These are phyloP conservation scores for Trichopoda pennipes DNA, from an alignment of 2,888 invertebrate species.

Conservation along the genomic window DNA sequence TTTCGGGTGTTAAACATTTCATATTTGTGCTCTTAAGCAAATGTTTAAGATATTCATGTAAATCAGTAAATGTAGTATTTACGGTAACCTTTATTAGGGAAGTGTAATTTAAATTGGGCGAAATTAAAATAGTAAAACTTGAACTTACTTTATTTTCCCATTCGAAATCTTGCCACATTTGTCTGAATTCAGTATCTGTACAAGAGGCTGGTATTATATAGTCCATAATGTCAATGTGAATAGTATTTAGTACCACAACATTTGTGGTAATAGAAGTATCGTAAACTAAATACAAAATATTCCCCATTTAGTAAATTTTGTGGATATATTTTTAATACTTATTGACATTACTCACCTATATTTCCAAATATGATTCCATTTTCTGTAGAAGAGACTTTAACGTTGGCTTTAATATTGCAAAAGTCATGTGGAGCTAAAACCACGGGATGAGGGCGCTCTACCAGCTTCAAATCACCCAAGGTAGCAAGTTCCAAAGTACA, in stretches of 20 bases:
- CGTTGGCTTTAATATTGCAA: constrained; percentile 98
- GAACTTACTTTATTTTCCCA: constrained; percentile 97
- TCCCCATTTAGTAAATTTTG: background rate
- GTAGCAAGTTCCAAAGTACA: constrained; percentile 98
- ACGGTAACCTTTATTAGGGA: constrained; percentile 83
- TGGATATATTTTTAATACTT: background rate
- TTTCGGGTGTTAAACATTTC: constrained; percentile 99
- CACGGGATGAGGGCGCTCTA: constrained; percentile 97
- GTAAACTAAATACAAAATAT: constrained; percentile 86
- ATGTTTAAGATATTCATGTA: constrained; percentile 95
- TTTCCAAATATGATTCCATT: constrained; percentile 99
- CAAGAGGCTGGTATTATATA: constrained; percentile 97
- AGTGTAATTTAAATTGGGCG: background rate
- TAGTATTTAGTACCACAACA: constrained; percentile 98
- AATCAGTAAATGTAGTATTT: constrained; percentile 94
- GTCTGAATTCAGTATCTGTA: constrained; percentile 97
- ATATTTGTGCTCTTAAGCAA: constrained; percentile 97
- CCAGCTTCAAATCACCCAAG: constrained; percentile 97
- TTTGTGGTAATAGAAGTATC: constrained; percentile 90
- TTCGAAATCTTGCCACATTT: constrained; percentile 99
- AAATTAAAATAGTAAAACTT: background rate
- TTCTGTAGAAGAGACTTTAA: constrained; percentile 99
- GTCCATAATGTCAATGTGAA: constrained; percentile 99
- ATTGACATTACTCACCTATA: constrained; percentile 85
- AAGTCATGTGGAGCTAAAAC: constrained; percentile 98